phyloP scores from a whole-genome alignment of 2,797 vertebrate genomes.

The Scomberomorus guttatus region DNA sequence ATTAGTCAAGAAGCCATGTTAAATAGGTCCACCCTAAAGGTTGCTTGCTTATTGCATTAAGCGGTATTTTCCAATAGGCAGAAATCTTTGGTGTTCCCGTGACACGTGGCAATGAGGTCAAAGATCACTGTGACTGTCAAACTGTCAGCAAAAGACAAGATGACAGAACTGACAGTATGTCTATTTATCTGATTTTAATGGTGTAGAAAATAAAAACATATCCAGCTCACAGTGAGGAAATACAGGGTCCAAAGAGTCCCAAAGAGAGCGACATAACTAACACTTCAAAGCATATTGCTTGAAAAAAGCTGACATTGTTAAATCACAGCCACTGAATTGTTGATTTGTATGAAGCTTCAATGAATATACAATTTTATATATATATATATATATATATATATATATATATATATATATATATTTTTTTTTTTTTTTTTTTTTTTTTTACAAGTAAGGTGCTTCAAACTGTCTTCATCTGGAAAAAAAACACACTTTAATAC shows the following conservation, averaged over 20 bases:
- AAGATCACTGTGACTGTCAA: slow-evolving; percentile 25
- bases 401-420: too few species aligned
- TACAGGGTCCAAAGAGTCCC: neutral
- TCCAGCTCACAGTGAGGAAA: neutral
- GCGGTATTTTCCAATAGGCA: neutral
- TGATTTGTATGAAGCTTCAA: neutral
- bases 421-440: too few species aligned
- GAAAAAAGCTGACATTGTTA: neutral
- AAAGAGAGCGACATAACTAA: neutral
- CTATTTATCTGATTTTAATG: neutral
- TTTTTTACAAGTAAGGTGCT: too few species aligned
- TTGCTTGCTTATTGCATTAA: neutral
- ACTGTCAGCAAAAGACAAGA: slow-evolving; percentile 22
- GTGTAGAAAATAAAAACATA: slow-evolving; percentile 4
- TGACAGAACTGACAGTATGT: neutral
- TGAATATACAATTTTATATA: neutral
- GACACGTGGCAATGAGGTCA: slow-evolving; percentile 6
- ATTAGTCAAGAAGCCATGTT: slow-evolving; percentile 13
- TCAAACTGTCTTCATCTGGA: neutral
- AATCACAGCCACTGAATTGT: neutral
- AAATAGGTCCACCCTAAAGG: neutral
- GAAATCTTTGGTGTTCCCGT: neutral
- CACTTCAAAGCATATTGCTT: neutral
- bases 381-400: too few species aligned
- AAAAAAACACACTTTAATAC: neutral